Evolutionary conservation across 1,140 invertebrate species (phyloP), one percentile per base, ranked within the genome.

Genomic region (Ridgeia piscesae): DNA sequence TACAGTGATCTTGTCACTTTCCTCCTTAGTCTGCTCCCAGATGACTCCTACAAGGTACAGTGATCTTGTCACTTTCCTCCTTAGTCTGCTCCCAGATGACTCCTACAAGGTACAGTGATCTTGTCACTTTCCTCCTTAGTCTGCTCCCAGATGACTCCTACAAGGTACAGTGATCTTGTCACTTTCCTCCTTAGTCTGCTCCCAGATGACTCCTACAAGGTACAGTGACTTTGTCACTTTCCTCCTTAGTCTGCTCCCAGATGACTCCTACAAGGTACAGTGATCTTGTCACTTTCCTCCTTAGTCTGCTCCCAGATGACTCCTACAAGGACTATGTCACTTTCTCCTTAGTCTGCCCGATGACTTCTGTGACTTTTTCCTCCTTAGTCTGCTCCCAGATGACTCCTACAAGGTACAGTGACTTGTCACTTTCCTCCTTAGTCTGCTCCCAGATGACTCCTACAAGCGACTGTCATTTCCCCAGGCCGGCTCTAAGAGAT

Each of bases 381-480:
- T 99, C n/a, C 96, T 99, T 27, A 99, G 99, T 95, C 98, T 99
- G 97, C 96, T 99, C 92, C 98, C 99, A 4, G 98, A 99, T 96
- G 97, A 98, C 92, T 97, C 98, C 94, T 99, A 99, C 96, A 99
- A 99, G 97, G 98, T 98, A 94, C 92, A 88, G 92, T 14, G 42
- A 6, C 42, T 99, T 77, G 98, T 99, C 21, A 99, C 98, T 95
- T 97, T 99, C 90, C 96, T 99, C n/a, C 96, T 99, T 27, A 99
- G 99, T 95, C 98, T 99, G 97, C 96, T 99, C 92, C 98, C 99
- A 4, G 98, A 99, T 96, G 97, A 98, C 92, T 97, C 98, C 94
- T 99, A 99, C 96, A 99, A 99, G 97, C 98, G 98, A 94, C 92
- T 88, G 92, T 14, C n/a, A n/a, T n/a, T n/a, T n/a, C n/a, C n/a